These are phyloP conservation scores for Orius insidiosus DNA, from an alignment of 1,140 invertebrate genomes.

Conservation along the genomic window DNA sequence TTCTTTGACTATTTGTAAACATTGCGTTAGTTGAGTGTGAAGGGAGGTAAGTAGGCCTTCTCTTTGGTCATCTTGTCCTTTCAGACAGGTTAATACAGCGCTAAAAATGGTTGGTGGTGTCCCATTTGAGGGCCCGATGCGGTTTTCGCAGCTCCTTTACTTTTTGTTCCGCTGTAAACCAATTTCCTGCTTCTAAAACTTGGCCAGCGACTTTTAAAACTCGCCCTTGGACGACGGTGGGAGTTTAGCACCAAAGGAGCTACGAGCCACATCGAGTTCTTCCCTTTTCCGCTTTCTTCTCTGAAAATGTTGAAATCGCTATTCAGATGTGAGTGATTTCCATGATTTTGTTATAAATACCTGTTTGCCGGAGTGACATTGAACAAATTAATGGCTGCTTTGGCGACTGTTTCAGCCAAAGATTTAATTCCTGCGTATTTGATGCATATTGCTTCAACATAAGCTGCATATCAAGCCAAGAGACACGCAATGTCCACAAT, in stretches of 20 bases:
- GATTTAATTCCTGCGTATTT: conserved; percentile 48
- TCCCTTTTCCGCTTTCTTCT: conserved; percentile 17
- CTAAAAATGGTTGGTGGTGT: conserved; percentile 83
- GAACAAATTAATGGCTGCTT: conserved; percentile 86
- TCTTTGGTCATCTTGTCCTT: conserved; percentile 87
- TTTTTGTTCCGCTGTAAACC: conserved; percentile 23
- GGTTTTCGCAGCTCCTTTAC: conserved; percentile 9
- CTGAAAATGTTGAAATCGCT: conserved; percentile 10
- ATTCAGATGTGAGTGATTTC: background rate
- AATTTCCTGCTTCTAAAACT: conserved; percentile 61
- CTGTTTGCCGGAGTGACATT: conserved; percentile 26
- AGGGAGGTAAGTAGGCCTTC: conserved; percentile 81
- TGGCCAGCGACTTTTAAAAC: conserved; percentile 77
- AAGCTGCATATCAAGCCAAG: conserved; percentile 84
- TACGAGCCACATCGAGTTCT: conserved; percentile 75
- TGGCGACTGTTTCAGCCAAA: conserved; percentile 82
- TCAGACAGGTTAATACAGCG: conserved; percentile 84
- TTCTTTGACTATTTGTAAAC: conserved; percentile 53
- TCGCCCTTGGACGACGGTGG: conserved; percentile 79
- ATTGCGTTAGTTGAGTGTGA: conserved; percentile 78
- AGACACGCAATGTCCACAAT: conserved; percentile 94
- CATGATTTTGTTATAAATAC: background rate
- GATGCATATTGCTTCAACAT: conserved; percentile 79
- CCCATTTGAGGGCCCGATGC: conserved; percentile 14
- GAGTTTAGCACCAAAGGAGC: conserved; percentile 85